phyloP scores from a whole-genome alignment of 2,888 invertebrate species.

The Ormyrus labotus region DNA sequence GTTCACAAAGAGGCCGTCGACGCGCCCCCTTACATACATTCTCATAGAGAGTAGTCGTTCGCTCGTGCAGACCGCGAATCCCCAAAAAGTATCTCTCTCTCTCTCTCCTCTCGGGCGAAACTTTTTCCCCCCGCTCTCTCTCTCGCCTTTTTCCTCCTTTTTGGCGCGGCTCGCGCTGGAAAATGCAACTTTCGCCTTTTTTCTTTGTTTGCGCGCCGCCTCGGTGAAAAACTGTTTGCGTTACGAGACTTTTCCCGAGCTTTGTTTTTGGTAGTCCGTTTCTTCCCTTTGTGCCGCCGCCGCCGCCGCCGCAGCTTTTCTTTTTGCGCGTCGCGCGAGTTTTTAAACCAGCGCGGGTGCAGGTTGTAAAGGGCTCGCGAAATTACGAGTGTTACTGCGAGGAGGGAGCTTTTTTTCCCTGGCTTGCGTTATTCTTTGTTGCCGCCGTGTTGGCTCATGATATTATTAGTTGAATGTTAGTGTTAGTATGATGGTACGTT shows the following conservation, averaged over 20 bases:
- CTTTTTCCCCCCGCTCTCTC: constrained; percentile 23
- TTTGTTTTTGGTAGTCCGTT: constrained; percentile 43
- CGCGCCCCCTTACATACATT: constrained; percentile 53
- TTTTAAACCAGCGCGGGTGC: not conserved
- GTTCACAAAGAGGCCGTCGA: constrained; percentile 17
- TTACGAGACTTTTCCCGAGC: constrained; percentile 46
- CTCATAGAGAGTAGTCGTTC: constrained; percentile 56
- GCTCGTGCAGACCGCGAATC: constrained; percentile 58
- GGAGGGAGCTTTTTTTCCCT: constrained; percentile 15
- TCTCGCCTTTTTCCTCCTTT: constrained; percentile 8
- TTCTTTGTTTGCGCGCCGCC: constrained; percentile 13
- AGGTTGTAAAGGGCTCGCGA: constrained; percentile 27
- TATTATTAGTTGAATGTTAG: constrained; percentile 22
- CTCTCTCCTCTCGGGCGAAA: not conserved
- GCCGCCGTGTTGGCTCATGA: not conserved
- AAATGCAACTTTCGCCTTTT: constrained; percentile 46
- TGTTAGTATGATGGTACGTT: not conserved
- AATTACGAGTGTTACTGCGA: constrained; percentile 16
- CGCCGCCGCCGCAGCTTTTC: not conserved
- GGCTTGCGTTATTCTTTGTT: not conserved
- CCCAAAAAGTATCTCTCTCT: constrained; percentile 55
- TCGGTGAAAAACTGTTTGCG: constrained; percentile 47
- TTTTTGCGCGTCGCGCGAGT: not conserved
- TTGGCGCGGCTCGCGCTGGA: not conserved
- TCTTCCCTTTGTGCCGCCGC: constrained; percentile 9